phyloP scores from a whole-genome alignment of 1,140 invertebrate genomes.

The Lepidostoma basale region DNA sequence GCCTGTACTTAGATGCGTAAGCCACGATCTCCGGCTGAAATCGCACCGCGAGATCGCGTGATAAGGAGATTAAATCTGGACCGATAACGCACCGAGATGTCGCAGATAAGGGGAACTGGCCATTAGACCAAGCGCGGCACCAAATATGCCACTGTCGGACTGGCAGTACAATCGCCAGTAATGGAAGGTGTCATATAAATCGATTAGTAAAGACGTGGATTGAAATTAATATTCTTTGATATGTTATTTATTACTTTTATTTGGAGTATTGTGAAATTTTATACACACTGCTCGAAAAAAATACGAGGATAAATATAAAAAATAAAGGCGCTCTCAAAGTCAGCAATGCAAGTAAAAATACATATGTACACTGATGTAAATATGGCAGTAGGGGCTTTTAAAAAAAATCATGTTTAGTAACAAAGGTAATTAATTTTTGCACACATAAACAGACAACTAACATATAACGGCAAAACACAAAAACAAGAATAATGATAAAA shows the following conservation, averaged over 20 bases:
- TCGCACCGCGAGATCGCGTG: background rate
- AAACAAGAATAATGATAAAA: no score
- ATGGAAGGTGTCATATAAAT: conserved; percentile 1
- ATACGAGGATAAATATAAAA: no score
- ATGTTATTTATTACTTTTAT: background rate
- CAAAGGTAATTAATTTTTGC: background rate
- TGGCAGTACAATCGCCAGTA: background rate
- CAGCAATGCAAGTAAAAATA: no score
- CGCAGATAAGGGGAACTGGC: background rate
- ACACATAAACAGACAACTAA: no score
- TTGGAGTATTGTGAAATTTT: background rate
- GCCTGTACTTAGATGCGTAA: background rate
- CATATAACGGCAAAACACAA: no score
- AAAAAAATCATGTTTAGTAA: background rate
- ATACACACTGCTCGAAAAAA: no score
- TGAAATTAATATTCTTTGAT: background rate
- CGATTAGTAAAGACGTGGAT: background rate
- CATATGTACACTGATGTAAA: background rate
- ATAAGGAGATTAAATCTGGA: conserved; percentile 8
- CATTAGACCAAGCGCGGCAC: conserved; percentile 18
- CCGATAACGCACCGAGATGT: conserved; percentile 12
- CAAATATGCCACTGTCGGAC: no score
- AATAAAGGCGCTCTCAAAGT: no score
- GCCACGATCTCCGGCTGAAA: background rate
- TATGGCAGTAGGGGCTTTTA: background rate